These are phyloP conservation scores for Harpegnathos saltator DNA, from an alignment of 1,140 invertebrate species.

Conservation along the genomic window DNA sequence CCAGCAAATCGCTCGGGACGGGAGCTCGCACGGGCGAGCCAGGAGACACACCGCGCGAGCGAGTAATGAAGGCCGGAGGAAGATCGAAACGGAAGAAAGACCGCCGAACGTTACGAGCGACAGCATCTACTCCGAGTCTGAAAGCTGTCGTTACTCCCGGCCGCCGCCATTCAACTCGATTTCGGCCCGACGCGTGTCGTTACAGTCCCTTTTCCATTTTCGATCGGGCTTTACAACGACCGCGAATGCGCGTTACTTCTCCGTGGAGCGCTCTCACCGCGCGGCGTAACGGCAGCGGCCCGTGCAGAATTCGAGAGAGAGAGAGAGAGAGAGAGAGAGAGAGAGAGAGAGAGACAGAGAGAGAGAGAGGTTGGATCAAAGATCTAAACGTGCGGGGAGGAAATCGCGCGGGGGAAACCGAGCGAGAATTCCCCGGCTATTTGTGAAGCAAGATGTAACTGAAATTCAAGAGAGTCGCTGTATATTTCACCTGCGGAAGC, in stretches of 20 bases:
- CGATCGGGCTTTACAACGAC: slow-evolving; percentile 10
- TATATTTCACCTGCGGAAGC: slow-evolving; percentile 26
- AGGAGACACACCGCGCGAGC: slow-evolving; percentile 26
- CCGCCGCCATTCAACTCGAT: slow-evolving; percentile 37
- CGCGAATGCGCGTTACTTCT: slow-evolving; percentile 21
- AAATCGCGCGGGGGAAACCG: slow-evolving; percentile 34
- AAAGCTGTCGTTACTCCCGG: slow-evolving; percentile 57
- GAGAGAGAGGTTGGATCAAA: slow-evolving; percentile 55
- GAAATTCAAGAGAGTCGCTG: slow-evolving; percentile 55
- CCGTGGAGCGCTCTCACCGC: slow-evolving; percentile 27
- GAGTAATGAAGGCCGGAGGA: slow-evolving; percentile 60
- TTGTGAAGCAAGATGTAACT: slow-evolving; percentile 60
- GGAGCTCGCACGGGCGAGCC: not conserved
- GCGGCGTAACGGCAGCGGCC: slow-evolving; percentile 36
- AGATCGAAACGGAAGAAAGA: not conserved
- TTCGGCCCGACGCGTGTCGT: slow-evolving; percentile 28
- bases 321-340: too few relatives aligned
- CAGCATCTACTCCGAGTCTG: slow-evolving; percentile 37
- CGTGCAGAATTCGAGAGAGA: too few relatives aligned
- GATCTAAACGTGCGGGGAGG: slow-evolving; percentile 47
- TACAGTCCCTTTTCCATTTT: slow-evolving; percentile 45
- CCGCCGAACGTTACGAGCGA: slow-evolving; percentile 46
- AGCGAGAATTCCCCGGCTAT: slow-evolving; percentile 45
- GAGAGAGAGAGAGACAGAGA: too few relatives aligned
- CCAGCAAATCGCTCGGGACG: slow-evolving; percentile 21